Evolutionary conservation across 1,140 invertebrate species (phyloP), one percentile per base, ranked within the genome.

Genomic region (Potamilus streckersoni): DNA sequence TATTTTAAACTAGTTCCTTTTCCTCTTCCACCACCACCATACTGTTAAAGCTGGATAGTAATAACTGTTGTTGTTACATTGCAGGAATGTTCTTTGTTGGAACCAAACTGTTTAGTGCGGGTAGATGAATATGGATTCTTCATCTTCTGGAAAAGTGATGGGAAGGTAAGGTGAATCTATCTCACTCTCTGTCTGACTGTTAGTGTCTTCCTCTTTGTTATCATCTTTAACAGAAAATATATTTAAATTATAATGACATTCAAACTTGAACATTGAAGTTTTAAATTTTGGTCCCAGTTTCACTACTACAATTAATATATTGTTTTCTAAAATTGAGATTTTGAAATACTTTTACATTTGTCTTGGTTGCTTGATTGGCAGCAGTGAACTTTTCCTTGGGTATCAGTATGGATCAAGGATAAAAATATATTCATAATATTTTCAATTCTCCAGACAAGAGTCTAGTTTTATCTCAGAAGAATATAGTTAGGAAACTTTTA

Each of bases 61-160:
- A 3, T n/a, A 27, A 23, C 60, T 61, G 15, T 71, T 16, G 58
- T 27, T 66, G 8, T 16, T 16, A 38, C 17, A 58, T 80, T 82
- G 31, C 71, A 87, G 85, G 85, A 85, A 79, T 84, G 82, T 65
- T 82, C 81, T 64, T 95, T 96, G 79, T 92, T 96, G 60, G 98
- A 99, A 89, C 91, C 94, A 69, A 94, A 94, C 86, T 98, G 96
- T 84, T 88, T 94, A 72, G 97, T 99, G 88, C 96, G 96, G 91
- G 97, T 99, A 31, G 98, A 99, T 89, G 96, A 99, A 89, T 97
- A 96, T 92, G 98, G 97, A 64, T 99, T 99, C 92, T 99, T 99
- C 91, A 96, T 99, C 79, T 98, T 97, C 88, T 99, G 97, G 98
- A 98, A 99, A 90, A 97, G 96, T 87, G 97, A 98, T 80, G 95